Percentiles rank a stretch among this genome's conserved stretches.
These are phyloP conservation scores for Drosophila bocqueti DNA, from an alignment of 1,140 invertebrate genomes.

Conservation along the genomic window DNA sequence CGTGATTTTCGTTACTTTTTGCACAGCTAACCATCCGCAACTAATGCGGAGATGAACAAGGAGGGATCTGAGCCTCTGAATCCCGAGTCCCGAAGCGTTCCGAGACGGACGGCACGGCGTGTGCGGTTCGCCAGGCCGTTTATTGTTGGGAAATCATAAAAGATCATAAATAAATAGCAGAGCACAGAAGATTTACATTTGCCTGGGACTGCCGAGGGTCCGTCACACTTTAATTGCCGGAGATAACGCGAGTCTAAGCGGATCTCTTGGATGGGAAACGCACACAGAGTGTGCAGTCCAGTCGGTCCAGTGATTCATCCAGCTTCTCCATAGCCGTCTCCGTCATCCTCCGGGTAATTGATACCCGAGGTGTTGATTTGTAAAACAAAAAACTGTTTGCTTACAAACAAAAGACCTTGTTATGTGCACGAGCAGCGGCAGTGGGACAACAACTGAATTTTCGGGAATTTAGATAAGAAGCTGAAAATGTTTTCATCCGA, in stretches of 20 bases:
- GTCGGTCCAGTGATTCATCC: constrained; percentile 50
- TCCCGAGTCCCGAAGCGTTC: constrained; percentile 7
- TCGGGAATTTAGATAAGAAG: constrained; percentile 78
- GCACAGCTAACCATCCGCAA: constrained; percentile 65
- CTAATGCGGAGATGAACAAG: constrained; percentile 55
- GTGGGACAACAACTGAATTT: constrained; percentile 68
- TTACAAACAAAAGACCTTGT: constrained; percentile 75
- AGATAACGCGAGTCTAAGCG: constrained; percentile 75
- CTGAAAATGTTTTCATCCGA: constrained; percentile 59
- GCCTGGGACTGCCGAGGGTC: constrained; percentile 42
- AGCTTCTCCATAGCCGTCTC: constrained; percentile 15
- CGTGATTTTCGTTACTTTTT: constrained; percentile 32
- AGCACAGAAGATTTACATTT: constrained; percentile 60
- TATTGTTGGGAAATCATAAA: constrained; percentile 73
- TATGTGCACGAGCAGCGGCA: constrained; percentile 52
- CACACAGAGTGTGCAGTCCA: constrained; percentile 45
- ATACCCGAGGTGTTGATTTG: constrained; percentile 82
- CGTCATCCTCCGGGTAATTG: constrained; percentile 59
- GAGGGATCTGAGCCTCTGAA: constrained; percentile 5
- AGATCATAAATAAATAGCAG: constrained; percentile 80
- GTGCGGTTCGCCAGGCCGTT: constrained; percentile 70
- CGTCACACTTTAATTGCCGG: constrained; percentile 80
- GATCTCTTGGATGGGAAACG: constrained; percentile 65
- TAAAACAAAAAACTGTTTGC: constrained; percentile 80
- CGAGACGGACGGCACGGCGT: constrained; percentile 52